Percentiles rank a stretch among this genome's conserved stretches.
Conservation (phyloP, 2,113 vertebrate species). For the Xerus inauris region DNA sequence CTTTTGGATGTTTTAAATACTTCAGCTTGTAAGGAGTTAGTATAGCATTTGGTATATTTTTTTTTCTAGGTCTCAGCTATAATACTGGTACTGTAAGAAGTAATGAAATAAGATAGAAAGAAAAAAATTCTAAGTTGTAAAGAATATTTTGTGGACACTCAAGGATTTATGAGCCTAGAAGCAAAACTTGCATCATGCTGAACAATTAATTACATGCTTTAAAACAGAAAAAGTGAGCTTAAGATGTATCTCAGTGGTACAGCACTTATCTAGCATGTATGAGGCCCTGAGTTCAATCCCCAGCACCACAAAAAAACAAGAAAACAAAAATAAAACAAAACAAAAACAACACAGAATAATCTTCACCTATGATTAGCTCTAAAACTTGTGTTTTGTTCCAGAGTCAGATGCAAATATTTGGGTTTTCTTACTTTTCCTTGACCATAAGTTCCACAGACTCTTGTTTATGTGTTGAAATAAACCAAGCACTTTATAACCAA, state of each 20-base stretch:
- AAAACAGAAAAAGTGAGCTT: background rate
- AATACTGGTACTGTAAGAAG: background rate
- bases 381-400: background rate
- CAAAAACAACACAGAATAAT: no score
- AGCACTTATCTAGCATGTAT: no score
- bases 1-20: slow-evolving; percentile 28
- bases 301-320: no score
- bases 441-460: background rate
- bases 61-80: background rate
- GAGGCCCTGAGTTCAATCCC: no score
- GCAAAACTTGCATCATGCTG: background rate
- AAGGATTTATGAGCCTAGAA: background rate
- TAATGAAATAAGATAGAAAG: slow-evolving; percentile 17
- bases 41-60: background rate
- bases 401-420: background rate
- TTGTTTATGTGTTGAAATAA: slow-evolving; percentile 2
- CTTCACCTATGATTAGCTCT: background rate
- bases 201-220: background rate
- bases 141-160: slow-evolving; percentile 10
- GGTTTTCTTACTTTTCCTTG: background rate
- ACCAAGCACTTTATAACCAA: background rate
- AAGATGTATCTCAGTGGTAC: no score
- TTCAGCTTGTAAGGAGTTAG: background rate
- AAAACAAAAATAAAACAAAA: no score
- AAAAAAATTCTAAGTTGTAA: background rate